Percentiles rank a stretch among this genome's conserved stretches.
Conservation (phyloP, 2,888 invertebrate genomes). For the Gymnocheta viridis region DNA sequence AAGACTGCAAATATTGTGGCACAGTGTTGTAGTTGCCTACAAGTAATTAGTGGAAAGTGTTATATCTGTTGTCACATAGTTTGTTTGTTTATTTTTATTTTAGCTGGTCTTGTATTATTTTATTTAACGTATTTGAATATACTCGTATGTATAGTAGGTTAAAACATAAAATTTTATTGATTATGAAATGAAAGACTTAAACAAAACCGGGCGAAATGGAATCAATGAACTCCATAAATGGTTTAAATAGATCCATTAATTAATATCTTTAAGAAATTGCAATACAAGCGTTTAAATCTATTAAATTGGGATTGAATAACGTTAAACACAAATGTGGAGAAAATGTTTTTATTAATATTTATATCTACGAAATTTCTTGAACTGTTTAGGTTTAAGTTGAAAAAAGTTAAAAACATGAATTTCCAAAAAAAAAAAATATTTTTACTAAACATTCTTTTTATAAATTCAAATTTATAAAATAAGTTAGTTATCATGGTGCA, state of each 20-base stretch:
- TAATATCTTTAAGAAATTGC: not conserved
- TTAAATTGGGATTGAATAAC: conserved; percentile 20
- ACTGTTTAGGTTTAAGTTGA: no score
- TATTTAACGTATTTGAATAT: conserved; percentile 52
- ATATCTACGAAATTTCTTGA: no score
- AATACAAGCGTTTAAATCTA: conserved; percentile 7
- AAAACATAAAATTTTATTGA: conserved; percentile 46
- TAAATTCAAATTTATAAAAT: no score
- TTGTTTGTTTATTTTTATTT: not conserved
- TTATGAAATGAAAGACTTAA: conserved; percentile 51
- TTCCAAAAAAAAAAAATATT: no score
- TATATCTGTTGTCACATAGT: conserved; percentile 23
- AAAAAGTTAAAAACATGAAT: no score
- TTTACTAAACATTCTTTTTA: no score
- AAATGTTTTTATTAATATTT: no score
- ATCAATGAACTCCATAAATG: conserved; percentile 60
- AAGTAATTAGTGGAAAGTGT: conserved; percentile 61
- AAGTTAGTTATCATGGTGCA: no score
- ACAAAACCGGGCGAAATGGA: conserved; percentile 11
- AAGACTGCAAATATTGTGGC: not conserved
- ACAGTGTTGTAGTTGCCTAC: not conserved
- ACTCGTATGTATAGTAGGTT: not conserved
- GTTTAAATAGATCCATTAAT: conserved; percentile 48
- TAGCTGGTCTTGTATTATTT: not conserved
- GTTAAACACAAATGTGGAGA: no score